These are phyloP conservation scores for Fulica atra DNA, from an alignment of 2,113 vertebrate species.

Conservation along the genomic window DNA sequence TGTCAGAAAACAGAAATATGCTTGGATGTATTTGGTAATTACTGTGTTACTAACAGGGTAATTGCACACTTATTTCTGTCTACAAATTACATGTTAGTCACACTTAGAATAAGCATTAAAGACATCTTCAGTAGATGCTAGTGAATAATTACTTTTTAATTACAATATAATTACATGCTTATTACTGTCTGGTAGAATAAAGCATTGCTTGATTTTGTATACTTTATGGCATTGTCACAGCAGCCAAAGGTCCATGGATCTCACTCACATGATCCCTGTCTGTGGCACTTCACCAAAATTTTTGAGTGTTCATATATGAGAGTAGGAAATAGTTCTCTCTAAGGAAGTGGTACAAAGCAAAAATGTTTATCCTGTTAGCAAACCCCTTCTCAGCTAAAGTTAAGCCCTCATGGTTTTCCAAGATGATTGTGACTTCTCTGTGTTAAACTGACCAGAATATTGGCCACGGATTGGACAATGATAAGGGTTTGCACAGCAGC, in stretches of 20 bases:
- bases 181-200: conserved; percentile 69
- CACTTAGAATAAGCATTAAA: conserved; percentile 75
- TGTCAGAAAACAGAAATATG: conserved; percentile 65
- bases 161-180: conserved; percentile 76
- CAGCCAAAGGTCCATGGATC: conserved; percentile 7
- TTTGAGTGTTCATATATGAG: conserved; percentile 4
- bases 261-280: background rate
- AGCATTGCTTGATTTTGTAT: conserved; percentile 54
- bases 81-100: conserved; percentile 77
- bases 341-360: background rate
- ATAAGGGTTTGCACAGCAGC: background rate
- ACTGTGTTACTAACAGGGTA: conserved; percentile 78
- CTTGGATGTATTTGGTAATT: conserved; percentile 75
- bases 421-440: background rate
- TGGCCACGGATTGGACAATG: background rate
- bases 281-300: conserved; percentile 13
- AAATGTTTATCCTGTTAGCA: conserved; percentile 6
- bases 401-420: background rate
- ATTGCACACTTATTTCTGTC: conserved; percentile 77
- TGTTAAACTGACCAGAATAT: background rate
- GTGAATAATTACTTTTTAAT: conserved; percentile 78
- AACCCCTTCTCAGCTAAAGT: background rate
- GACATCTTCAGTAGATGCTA: conserved; percentile 69
- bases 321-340: background rate
- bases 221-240: conserved; percentile 36